Percentiles rank a stretch among this genome's conserved stretches.
Evolutionary conservation across 2,888 invertebrate genomes (phyloP).

Genomic region (Cosmia pyralina): DNA sequence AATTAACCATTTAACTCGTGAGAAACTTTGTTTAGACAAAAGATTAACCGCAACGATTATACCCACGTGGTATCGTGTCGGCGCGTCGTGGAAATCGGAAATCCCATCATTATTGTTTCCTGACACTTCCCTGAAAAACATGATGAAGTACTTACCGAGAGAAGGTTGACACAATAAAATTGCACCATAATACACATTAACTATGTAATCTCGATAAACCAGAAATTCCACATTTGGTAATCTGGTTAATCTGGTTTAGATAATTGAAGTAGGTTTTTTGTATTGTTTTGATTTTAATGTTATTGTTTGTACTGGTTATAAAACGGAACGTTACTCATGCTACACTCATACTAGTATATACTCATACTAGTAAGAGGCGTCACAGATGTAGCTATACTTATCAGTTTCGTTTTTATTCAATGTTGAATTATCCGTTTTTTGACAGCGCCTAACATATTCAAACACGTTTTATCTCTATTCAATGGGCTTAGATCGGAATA

Average conservation of each 20-base stretch:
- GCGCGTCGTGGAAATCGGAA: slow-evolving; percentile 85
- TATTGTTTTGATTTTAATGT: slow-evolving; percentile 75
- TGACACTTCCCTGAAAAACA: slow-evolving; percentile 80
- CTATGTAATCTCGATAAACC: slow-evolving; percentile 82
- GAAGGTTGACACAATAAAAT: slow-evolving; percentile 78
- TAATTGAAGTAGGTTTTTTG: slow-evolving; percentile 73
- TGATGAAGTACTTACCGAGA: slow-evolving; percentile 67
- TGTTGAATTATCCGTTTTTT: slow-evolving; percentile 68
- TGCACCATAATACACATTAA: slow-evolving; percentile 77
- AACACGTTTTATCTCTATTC: slow-evolving; percentile 84
- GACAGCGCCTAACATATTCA: slow-evolving; percentile 74
- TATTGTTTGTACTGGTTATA: slow-evolving; percentile 59
- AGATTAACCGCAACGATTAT: slow-evolving; percentile 73
- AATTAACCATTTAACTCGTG: slow-evolving; percentile 76
- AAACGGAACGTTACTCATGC: slow-evolving; percentile 47
- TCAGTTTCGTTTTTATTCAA: slow-evolving; percentile 46
- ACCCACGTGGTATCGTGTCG: slow-evolving; percentile 66
- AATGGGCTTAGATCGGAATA: slow-evolving; percentile 87
- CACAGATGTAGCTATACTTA: slow-evolving; percentile 7
- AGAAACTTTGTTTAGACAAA: slow-evolving; percentile 81
- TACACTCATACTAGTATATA: slow-evolving; percentile 54
- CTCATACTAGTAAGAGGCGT: slow-evolving; percentile 36
- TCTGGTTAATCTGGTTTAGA: slow-evolving; percentile 82
- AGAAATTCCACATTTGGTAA: slow-evolving; percentile 80
- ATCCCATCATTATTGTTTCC: slow-evolving; percentile 85